Base-by-base conservation (phyloP, 2,113 vertebrate species). In the Myiozetetes cayanensis region DNA sequence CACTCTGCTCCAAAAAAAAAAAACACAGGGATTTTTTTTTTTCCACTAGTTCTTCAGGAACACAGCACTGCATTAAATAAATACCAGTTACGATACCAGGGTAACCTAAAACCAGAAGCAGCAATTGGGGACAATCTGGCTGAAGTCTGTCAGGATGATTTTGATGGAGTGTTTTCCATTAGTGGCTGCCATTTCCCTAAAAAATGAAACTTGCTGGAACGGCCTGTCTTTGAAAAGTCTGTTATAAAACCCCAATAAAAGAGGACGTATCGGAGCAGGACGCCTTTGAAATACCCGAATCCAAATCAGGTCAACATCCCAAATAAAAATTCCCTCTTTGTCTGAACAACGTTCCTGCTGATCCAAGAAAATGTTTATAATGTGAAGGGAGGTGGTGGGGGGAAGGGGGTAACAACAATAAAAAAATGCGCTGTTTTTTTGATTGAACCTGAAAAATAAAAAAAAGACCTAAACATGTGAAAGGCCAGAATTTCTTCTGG, bases 121-220 rank as follows among this genome's bases (percentile, higher is more conserved):
- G 71, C 33, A 66, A 61, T 4, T 31, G 55, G 43, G 62, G 75
- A 52, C 55, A 77, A 63, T n/a, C 62, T 25, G 76, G 59, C 35
- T 73, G 55, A 85, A 90, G 50, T 47, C 56, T 59, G 66, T 93
- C 84, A 27, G 37, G 71, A 82, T 31, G 33, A 70, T 61, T 78
- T 78, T 59, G 71, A 71, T 50, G 46, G 75, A 74, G 39, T 86
- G 80, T 79, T 96, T 96, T 86, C 84, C 76, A 88, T 82, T 78
- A 88, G 50, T 2, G 12, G 49, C 75, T 78, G 28, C 55, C 50
- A 35, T 67, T 71, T 37, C 12, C 1, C n/a, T 56, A 88, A 61
- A 85, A 82, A 82, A 59, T 18, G 35, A 55, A 74, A 33, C 41
- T 55, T 75, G 31, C 39, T 46, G 19, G 59, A n/a, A 28, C 3